Evolutionary conservation across 2,888 invertebrate genomes (phyloP), one percentile per base, ranked within the genome.

Genomic region (Diploptera punctata): DNA sequence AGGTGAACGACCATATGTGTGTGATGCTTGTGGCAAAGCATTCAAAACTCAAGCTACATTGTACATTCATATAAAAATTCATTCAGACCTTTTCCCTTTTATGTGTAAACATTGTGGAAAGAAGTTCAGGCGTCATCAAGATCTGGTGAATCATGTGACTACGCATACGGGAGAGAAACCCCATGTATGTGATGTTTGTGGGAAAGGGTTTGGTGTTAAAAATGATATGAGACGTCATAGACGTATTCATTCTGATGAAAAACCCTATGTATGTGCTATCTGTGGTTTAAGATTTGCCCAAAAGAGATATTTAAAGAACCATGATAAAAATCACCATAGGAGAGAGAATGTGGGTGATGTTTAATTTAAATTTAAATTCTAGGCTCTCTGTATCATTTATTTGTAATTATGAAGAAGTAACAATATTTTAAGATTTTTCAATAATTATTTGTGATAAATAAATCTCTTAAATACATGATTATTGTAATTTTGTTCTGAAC

Each of bases 1-100:
- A 13, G 80, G 78, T 4, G 78, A 78, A 73, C 75, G 81, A 1
- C 83, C 83, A 0, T 83, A 81, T 68, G 73, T 80, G 26, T 88
- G 87, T 77, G 81, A 82, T 7, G 79, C 80, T 5, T 88, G 88
- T 77, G 79, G 80, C 1, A 84, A 83, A 67, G 80, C 88, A 0
- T 90, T 90, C 81, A 88, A 88, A 71, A 90, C 90, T 79, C 88
- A 89, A 78, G 89, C 89, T 0, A 87, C 89, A 0, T 80, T 90
- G 52, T 88, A 89, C 80, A 88, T 88, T 26, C 90, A 90, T 78
- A 83, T 86, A 67, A 85, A 87, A 60, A 87, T 87, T 4, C 90
- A 90, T 80, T 83, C 83, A 47, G 83, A 87, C 73, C 81, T 82
- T 61, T 87, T 86, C 74, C 88, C 90, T 1, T 86, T 85, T 79